These are phyloP conservation scores for Crax fasciolata DNA, from an alignment of 2,797 vertebrate species.

Conservation along the genomic window DNA sequence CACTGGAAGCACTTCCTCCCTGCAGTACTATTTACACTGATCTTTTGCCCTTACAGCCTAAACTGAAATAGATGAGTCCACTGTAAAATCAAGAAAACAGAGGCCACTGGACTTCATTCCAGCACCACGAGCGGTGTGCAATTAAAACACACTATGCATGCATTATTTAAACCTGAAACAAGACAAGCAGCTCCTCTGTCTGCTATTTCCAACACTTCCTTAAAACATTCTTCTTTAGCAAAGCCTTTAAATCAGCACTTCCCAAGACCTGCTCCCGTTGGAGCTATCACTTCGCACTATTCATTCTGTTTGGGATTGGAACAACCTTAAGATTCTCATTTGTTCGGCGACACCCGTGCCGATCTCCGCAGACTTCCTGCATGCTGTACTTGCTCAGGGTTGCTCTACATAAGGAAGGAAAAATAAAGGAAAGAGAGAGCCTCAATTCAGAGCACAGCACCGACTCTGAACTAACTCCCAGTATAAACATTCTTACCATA, in stretches of 20 bases:
- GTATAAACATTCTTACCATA: not conserved
- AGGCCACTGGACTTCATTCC: not conserved
- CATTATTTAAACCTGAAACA: not conserved
- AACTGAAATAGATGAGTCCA: not conserved
- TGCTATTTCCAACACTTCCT: not conserved
- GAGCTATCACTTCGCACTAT: not conserved
- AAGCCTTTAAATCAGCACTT: not conserved
- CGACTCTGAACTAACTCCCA: not conserved
- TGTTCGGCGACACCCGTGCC: slow-evolving; percentile 3
- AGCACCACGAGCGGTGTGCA: not conserved
- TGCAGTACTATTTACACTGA: not conserved
- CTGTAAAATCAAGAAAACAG: not conserved
- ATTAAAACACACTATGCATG: not conserved
- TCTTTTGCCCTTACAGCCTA: not conserved
- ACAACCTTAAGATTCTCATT: not conserved
- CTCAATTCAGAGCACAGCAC: not conserved
- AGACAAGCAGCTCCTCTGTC: not conserved
- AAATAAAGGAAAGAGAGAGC: not conserved
- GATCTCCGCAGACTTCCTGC: slow-evolving; percentile 37
- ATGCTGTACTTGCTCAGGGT: not conserved
- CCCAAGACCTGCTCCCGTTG: not conserved
- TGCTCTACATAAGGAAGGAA: slow-evolving; percentile 32
- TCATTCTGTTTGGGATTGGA: not conserved
- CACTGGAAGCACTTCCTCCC: not conserved
- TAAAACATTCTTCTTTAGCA: not conserved